Conservation (phyloP, 1,140 invertebrate genomes). For the Dendroctonus valens region DNA sequence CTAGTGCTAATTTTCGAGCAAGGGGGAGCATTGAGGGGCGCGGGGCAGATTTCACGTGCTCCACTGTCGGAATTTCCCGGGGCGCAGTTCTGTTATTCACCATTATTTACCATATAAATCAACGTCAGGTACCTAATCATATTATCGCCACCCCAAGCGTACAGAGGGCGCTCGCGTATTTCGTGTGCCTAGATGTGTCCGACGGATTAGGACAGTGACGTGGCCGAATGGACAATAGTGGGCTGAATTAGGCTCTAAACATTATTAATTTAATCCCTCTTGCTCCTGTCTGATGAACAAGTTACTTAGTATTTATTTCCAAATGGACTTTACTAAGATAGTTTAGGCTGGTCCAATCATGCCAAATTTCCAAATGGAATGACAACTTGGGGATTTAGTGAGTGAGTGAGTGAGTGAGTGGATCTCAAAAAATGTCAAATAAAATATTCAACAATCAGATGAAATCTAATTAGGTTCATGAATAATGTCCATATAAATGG, state of each 20-base stretch:
- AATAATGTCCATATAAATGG: too few species aligned
- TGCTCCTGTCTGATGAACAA: too few species aligned
- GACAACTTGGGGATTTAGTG: too few species aligned
- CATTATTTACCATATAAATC: conserved; percentile 42
- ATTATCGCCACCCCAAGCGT: conserved; percentile 35
- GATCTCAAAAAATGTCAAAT: too few species aligned
- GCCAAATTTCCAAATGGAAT: too few species aligned
- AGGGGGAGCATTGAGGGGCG: not conserved
- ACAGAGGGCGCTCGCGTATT: conserved; percentile 32
- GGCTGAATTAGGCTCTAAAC: not conserved
- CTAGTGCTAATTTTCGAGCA: conserved; percentile 20
- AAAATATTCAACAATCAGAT: too few species aligned
- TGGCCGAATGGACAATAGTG: conserved; percentile 2
- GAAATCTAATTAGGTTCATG: too few species aligned
- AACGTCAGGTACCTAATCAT: conserved; percentile 42
- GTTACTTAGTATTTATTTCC: too few species aligned
- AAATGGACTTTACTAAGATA: too few species aligned
- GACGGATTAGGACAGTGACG: conserved; percentile 15
- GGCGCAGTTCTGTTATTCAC: conserved; percentile 35
- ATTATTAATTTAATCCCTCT: not conserved
- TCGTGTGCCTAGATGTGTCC: conserved; percentile 13
- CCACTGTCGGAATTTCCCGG: conserved; percentile 31
- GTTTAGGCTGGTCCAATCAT: too few species aligned
- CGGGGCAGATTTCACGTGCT: conserved; percentile 24
- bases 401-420: too few species aligned